phyloP scores from a whole-genome alignment of 2,888 invertebrate species.

The Molorchus minor region DNA sequence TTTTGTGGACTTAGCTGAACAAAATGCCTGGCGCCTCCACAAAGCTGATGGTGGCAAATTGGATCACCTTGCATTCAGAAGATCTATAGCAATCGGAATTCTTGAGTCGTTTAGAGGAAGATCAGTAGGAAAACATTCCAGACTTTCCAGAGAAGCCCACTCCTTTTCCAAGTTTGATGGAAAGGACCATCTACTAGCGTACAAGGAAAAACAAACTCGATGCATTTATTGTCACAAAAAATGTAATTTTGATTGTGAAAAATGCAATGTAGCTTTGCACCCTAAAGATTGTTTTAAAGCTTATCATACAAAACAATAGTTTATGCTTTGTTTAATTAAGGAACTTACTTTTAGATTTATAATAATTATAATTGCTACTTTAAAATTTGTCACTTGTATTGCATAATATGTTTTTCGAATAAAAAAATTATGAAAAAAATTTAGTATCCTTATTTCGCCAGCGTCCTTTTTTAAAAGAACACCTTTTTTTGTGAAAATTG shows the following conservation, averaged over 20 bases:
- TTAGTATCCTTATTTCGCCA: too few relatives aligned
- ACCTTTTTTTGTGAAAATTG: too few relatives aligned
- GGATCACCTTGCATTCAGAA: not conserved
- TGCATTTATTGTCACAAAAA: slow-evolving; percentile 27
- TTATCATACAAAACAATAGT: slow-evolving; percentile 6
- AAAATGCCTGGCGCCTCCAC: slow-evolving; percentile 45
- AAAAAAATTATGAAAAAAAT: too few relatives aligned
- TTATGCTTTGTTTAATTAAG: not conserved
- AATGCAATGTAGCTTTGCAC: slow-evolving; percentile 7
- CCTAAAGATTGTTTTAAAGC: slow-evolving; percentile 7
- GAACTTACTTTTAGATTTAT: not conserved
- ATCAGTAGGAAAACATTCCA: not conserved
- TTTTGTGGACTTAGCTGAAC: slow-evolving; percentile 38
- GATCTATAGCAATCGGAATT: not conserved
- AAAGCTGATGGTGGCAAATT: slow-evolving; percentile 5
- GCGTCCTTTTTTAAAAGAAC: too few relatives aligned
- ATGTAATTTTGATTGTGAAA: slow-evolving; percentile 3
- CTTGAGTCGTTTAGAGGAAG: slow-evolving; percentile 1
- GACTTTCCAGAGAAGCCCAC: not conserved
- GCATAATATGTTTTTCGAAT: not conserved
- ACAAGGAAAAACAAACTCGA: slow-evolving; percentile 24
- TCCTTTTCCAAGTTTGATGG: slow-evolving; percentile 9
- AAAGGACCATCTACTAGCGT: slow-evolving; percentile 20
- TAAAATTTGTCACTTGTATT: not conserved
- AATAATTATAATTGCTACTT: not conserved